Conservation (phyloP, 2,797 vertebrate genomes). For the Poeciliopsis paucimaculata region DNA sequence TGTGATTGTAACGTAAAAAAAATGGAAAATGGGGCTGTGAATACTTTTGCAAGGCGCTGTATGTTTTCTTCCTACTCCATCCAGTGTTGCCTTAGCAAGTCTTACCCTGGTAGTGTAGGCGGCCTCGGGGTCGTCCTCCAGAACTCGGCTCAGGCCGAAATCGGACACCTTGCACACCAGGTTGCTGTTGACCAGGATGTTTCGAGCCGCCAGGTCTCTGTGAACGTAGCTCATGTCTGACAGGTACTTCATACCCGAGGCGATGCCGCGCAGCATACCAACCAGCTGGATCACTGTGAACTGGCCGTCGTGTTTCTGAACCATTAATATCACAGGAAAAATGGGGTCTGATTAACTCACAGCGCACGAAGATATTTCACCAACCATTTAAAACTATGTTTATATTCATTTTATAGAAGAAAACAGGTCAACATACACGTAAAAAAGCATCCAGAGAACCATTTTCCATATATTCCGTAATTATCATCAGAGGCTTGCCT, state of each 20-base stretch:
- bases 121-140: slow-evolving; percentile 77
- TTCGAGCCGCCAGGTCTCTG: slow-evolving; percentile 93
- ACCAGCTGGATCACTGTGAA: slow-evolving; percentile 97
- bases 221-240: slow-evolving; percentile 96
- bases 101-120: slow-evolving; percentile 81
- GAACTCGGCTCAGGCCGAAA: slow-evolving; percentile 87
- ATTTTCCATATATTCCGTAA: slow-evolving; percentile 97
- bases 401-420: neutral
- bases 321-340: neutral
- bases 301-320: slow-evolving; percentile 92
- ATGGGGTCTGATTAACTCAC: neutral
- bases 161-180: slow-evolving; percentile 97
- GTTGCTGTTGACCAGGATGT: slow-evolving; percentile 97
- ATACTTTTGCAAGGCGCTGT: neutral
- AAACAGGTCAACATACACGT: slow-evolving; percentile 79
- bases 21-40: neutral
- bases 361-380: neutral
- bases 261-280: slow-evolving; percentile 84
- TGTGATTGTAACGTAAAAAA: neutral
- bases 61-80: neutral
- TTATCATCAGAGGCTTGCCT: slow-evolving; percentile 96
- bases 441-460: slow-evolving; percentile 94
- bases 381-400: no score
- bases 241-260: slow-evolving; percentile 96
- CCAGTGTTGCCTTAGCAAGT: slow-evolving; percentile 45